These are phyloP conservation scores for Phalloptychus januarius DNA, from an alignment of 2,797 vertebrate species.

Conservation along the genomic window DNA sequence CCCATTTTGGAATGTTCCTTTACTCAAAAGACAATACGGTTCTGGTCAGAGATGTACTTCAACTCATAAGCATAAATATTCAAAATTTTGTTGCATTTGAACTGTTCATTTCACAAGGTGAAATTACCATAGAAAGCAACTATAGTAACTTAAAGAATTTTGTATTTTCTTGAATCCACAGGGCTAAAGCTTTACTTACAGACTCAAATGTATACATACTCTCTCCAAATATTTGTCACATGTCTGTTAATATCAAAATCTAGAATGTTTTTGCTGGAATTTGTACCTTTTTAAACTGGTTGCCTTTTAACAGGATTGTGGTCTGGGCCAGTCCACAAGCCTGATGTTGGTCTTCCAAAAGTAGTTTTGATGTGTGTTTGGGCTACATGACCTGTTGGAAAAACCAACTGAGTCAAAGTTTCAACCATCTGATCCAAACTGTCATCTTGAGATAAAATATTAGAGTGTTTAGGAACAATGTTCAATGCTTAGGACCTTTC, in stretches of 20 bases:
- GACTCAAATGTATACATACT: background rate
- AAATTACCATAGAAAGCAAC: background rate
- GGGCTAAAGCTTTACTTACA: background rate
- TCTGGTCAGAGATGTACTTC: background rate
- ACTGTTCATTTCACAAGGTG: background rate
- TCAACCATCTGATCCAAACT: background rate
- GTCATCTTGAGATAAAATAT: background rate
- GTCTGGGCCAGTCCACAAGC: background rate
- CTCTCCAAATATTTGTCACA: background rate
- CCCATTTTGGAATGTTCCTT: constrained; percentile 7
- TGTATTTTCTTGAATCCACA: background rate
- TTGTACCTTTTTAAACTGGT: background rate
- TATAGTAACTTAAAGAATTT: background rate
- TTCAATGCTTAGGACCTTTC: background rate
- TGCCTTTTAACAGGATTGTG: background rate
- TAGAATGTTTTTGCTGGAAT: background rate
- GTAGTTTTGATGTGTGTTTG: background rate
- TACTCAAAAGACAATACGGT: constrained; percentile 1
- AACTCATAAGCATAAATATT: background rate
- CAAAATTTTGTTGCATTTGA: background rate
- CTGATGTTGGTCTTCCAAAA: background rate
- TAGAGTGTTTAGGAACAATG: background rate
- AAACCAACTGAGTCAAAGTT: background rate
- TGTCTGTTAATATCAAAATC: background rate
- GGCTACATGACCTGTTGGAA: background rate